Conservation (phyloP, 2,797 vertebrate genomes). For the Oreochromis grahami region DNA sequence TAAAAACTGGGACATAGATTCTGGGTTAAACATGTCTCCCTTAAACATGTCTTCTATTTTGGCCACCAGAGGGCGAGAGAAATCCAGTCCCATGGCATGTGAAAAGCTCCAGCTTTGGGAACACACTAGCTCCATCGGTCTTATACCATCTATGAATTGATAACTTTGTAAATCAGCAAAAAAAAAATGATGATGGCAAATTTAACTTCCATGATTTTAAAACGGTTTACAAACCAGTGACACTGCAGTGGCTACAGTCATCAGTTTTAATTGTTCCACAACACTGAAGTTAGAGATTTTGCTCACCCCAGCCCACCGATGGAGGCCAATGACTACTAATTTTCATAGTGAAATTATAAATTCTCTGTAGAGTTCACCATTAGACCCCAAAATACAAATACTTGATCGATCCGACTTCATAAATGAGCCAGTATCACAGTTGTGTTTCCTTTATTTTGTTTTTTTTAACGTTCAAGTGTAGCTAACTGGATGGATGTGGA, state of each 20-base stretch:
- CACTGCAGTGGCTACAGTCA: not conserved
- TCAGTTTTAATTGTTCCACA: not conserved
- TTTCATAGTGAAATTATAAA: not conserved
- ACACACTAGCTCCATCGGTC: fast-evolving
- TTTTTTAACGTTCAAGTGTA: not conserved
- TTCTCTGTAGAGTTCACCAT: not conserved
- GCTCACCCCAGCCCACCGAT: not conserved
- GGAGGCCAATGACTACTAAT: not conserved
- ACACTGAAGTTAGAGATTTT: not conserved
- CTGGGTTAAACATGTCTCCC: not conserved
- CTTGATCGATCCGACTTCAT: fast-evolving
- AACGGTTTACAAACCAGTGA: not conserved
- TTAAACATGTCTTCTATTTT: not conserved
- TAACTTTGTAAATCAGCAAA: not conserved
- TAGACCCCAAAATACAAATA: not conserved
- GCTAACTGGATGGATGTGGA: not conserved
- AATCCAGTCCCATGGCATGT: not conserved
- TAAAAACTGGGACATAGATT: not conserved
- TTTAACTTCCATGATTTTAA: not conserved
- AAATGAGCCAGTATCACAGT: not conserved
- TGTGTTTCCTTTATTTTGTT: not conserved
- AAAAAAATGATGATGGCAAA: not conserved
- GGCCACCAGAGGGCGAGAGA: not conserved
- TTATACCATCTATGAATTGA: not conserved
- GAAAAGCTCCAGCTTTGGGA: not conserved